A percentile compares a stretch with the other conserved stretches of the same genome.
Conservation (phyloP, 2,113 vertebrate genomes). For the Heterotis niloticus region DNA sequence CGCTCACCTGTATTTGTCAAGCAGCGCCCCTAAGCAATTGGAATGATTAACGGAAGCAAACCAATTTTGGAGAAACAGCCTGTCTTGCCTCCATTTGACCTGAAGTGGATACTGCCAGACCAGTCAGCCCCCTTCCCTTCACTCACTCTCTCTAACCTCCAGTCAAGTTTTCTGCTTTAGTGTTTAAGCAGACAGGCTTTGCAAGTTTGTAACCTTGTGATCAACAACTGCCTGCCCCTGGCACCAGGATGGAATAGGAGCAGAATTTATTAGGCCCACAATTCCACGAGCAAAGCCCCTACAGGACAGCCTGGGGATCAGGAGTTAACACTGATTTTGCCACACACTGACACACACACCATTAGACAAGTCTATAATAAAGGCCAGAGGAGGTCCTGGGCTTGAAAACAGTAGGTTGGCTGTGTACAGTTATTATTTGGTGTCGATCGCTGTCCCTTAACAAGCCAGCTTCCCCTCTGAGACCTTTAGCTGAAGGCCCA, state of each 20-base stretch:
- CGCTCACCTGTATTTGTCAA: background rate
- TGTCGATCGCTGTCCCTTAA: too few species aligned
- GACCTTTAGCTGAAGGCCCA: too few species aligned
- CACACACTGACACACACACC: slow-evolving; percentile 59
- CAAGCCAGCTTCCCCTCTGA: too few species aligned
- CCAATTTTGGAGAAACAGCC: background rate
- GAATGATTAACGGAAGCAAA: background rate
- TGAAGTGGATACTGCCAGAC: too few species aligned
- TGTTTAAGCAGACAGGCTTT: background rate
- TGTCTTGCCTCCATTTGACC: too few species aligned
- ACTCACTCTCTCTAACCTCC: background rate
- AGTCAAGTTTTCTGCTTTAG: slow-evolving; percentile 10
- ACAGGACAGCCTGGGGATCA: slow-evolving; percentile 39
- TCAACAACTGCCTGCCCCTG: slow-evolving; percentile 22
- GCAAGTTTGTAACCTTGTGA: slow-evolving; percentile 4
- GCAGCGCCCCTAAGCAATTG: background rate
- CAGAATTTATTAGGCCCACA: slow-evolving; percentile 24
- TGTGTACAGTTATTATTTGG: too few species aligned
- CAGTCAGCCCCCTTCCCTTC: background rate
- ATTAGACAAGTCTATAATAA: slow-evolving; percentile 58
- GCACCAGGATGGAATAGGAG: slow-evolving; percentile 20
- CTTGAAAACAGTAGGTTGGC: slow-evolving; percentile 37
- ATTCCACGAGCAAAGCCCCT: background rate
- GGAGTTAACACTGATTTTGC: slow-evolving; percentile 52
- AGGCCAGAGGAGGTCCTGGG: slow-evolving; percentile 63